These are phyloP conservation scores for Polypterus senegalus DNA, from an alignment of 2,113 vertebrate species.

Conservation along the genomic window DNA sequence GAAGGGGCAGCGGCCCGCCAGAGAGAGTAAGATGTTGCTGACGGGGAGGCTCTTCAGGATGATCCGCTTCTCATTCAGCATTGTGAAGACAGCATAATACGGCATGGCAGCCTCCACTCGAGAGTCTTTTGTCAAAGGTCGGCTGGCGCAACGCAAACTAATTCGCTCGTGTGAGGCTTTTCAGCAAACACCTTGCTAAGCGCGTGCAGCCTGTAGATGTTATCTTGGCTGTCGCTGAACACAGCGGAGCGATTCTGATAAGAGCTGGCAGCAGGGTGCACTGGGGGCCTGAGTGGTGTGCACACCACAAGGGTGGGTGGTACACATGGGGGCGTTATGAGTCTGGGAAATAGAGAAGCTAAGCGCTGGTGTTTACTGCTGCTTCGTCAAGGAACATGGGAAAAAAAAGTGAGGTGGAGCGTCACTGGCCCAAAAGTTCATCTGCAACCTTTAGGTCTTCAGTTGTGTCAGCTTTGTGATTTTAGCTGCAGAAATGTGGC, in stretches of 20 bases:
- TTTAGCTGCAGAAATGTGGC: no score
- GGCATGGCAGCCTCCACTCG: slow-evolving; percentile 47
- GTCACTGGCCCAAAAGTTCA: no score
- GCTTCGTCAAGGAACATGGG: slow-evolving; percentile 19
- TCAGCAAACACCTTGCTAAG: slow-evolving; percentile 58
- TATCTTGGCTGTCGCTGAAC: slow-evolving; percentile 45
- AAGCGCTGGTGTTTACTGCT: slow-evolving; percentile 12
- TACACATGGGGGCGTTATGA: slow-evolving; percentile 83
- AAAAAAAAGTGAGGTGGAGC: slow-evolving; percentile 22
- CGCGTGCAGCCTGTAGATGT: slow-evolving; percentile 52
- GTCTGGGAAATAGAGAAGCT: slow-evolving; percentile 19
- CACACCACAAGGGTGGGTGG: slow-evolving; percentile 31
- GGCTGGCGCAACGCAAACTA: slow-evolving; percentile 57
- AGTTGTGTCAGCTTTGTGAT: no score
- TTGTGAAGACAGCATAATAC: no score
- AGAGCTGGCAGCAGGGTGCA: slow-evolving; percentile 41
- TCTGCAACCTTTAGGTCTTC: no score
- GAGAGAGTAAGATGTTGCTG: no score
- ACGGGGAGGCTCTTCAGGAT: no score
- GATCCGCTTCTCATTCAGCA: no score
- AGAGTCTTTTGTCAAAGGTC: slow-evolving; percentile 64
- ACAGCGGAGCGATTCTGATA: slow-evolving; percentile 45
- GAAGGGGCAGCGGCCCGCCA: no score
- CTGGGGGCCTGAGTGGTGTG: no score
- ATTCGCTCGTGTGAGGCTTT: slow-evolving; percentile 61